Evolutionary conservation across 2,113 vertebrate genomes (phyloP).

Genomic region (Falcunculus frontatus): DNA sequence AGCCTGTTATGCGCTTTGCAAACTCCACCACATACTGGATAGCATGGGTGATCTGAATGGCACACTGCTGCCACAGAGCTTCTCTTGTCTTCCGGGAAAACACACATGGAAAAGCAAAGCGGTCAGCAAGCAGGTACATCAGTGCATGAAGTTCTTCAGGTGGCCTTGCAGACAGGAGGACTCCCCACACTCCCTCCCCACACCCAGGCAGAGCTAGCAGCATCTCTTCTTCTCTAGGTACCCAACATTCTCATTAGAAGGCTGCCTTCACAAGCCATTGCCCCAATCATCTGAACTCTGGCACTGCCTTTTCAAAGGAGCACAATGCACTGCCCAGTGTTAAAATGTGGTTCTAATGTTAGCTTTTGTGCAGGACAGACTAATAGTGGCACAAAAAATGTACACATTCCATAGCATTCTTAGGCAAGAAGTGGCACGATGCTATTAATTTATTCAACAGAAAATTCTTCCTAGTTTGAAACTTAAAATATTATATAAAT

Average conservation of each 20-base stretch:
- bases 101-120: neutral
- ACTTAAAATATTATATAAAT: neutral
- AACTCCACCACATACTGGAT: constrained; percentile 99
- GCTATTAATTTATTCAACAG: neutral
- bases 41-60: constrained; percentile 97
- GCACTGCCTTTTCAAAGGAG: neutral
- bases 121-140: neutral
- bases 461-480: neutral
- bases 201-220: neutral
- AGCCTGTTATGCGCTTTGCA: constrained; percentile 97
- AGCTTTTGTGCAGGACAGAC: neutral
- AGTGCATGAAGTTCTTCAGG: neutral
- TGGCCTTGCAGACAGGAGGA: neutral
- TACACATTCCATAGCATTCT: neutral
- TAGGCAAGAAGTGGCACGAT: neutral
- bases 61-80: constrained; percentile 97
- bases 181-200: neutral
- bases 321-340: neutral
- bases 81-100: constrained; percentile 84
- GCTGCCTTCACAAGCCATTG: neutral
- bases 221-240: neutral
- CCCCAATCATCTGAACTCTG: neutral
- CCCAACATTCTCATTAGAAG: neutral
- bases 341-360: neutral
- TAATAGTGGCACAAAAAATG: neutral